Evolutionary conservation across 2,113 vertebrate genomes (phyloP), one percentile per base, ranked within the genome.

Genomic region (Vidua chalybeata): DNA sequence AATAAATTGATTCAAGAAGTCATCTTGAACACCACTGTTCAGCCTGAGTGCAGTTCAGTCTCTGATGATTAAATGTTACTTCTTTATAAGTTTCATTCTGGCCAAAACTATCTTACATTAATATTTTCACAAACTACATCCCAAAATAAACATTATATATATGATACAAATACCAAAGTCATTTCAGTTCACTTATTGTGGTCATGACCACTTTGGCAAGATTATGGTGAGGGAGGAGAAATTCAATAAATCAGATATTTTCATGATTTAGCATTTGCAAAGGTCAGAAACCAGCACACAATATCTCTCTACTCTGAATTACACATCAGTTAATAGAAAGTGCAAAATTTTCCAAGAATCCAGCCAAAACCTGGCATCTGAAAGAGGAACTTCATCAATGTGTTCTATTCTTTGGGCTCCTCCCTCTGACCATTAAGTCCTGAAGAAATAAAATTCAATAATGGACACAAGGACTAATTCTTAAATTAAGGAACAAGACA

Each of bases 221-320:
- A 86, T 80, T 95, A 75, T 49, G 88, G 61, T 59, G 51, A 97
- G 87, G 85, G 95, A 91, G 92, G 84, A 97, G 90, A 96, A 95
- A 97, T 96, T 90, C 89, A 96, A 95, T 97, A 96, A 97, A 97
- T 97, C 95, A 97, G 95, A 96, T 94, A 89, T 95, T 96, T 97
- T 96, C 85, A 92, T 97, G 94, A 97, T 97, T 97, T 95, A 97
- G 83, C 91, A 74, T 97, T 97, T 95, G 86, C 81, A 95, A 96
- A 97, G 96, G 97, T 97, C 97, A 94, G 91, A 94, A 96, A 96
- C 84, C 91, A 97, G 96, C 90, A 94, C 93, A 97, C 92, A 94
- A 13, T 85, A 95, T 97, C 96, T 95, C 94, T 64, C 79, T 37
- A 66, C 68, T 92, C 82, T 93, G 88, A 96, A 94, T 96, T 91